Evolutionary conservation across 1,140 invertebrate genomes (phyloP), one percentile per base, ranked within the genome.

Genomic region (Calycopis cecrops): DNA sequence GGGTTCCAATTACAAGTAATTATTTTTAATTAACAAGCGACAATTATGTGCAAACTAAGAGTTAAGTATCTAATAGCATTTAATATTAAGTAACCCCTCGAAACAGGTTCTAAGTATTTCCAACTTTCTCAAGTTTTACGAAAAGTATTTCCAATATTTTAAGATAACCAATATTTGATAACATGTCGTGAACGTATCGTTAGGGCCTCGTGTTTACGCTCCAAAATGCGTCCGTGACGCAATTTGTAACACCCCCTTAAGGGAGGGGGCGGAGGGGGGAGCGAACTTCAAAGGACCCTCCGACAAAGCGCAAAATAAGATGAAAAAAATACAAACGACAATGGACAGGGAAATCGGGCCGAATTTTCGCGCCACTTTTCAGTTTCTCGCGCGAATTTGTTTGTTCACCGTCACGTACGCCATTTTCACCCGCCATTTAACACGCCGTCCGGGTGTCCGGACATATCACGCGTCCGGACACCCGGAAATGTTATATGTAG

Each of bases 261-360:
- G 49, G 54, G 63, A 55, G 50, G 60, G 60, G 69, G n/a, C n/a
- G n/a, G n/a, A n/a, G 55, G 64, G 67, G 57, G 61, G 58, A 62
- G 65, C 49, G 54, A 54, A 84, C 82, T 77, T 85, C 82, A 85
- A 85, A 85, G 82, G 78, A 71, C 79, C 66, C 67, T 72, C 79
- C 82, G 80, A 85, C 82, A 85, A 82, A 84, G 82, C 77, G 73
- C 72, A 78, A 85, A 85, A 85, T 84, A 85, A 84, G 79, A 83
- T 80, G 79, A 85, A 85, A 85, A 76, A 82, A 81, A 76, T 67
- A 78, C 54, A 73, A 76, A 82, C 76, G 79, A 85, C 82, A 83
- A 83, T 80, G 77, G 73, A 69, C 77, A 72, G 71, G 73, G 71
- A 83, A 85, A 85, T 82, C 77, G 75, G 71, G 72, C 73, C 67